Evolutionary conservation across 2,888 invertebrate genomes (phyloP), one percentile per base, ranked within the genome.

Genomic region (Sclerodermus sp.): DNA sequence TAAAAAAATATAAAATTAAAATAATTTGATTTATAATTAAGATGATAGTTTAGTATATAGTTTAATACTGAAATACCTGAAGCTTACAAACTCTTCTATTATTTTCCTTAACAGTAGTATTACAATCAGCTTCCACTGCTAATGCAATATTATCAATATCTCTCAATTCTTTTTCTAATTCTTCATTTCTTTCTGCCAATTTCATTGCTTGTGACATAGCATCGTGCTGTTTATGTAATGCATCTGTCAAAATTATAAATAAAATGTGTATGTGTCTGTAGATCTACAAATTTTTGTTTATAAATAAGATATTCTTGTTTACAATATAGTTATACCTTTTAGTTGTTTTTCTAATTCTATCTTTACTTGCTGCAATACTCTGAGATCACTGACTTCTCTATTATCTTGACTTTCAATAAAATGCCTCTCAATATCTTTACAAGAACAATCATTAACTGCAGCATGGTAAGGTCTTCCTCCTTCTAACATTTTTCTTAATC

Each of bases 121-220:
- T 90, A 55, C 90, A 90, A 68, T 90, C 88, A 32, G 86, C 84
- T 79, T 91, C 91, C 10, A 91, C 87, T 57, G 84, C 85, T 51
- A 91, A 75, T 1, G 91, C 90, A 57, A 89, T 83, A 58, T 84
- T 82, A 71, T 90, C 90, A 42, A 91, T 84, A 70, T 89, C 88
- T 57, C 84, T 82, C 56, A 91, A 70, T 74, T 90, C 88, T 51
- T 85, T 84, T 74, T 90, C 86, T 44, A 91, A 74, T 49, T 80
- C 80, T 69, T 85, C 85, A 67, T 90, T 91, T 62, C 85, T 83
- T 59, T 89, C 88, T n/a, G 89, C 89, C 45, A 90, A 81, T 66
- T 82, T 82, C 38, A 91, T 78, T 4, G 91, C 90, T 59, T 87
- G 80, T 39, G 87, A 81, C 90, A 91, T 91, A 3, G 91, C 91